Evolutionary conservation across 2,888 invertebrate species (phyloP), one percentile per base, ranked within the genome.

Genomic region (Noctua janthina): DNA sequence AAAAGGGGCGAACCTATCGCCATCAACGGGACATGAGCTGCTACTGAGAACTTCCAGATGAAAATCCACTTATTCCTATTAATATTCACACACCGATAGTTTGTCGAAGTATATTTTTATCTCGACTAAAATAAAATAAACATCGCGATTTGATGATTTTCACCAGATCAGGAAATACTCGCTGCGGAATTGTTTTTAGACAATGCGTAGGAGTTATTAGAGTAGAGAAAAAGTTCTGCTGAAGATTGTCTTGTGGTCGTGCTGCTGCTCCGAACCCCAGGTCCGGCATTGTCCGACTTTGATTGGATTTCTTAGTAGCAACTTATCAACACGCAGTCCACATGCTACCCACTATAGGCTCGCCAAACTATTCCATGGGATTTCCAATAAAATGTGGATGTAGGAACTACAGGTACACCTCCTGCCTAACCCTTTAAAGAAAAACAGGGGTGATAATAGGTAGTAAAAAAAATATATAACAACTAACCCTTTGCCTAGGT

Each of bases 121-220:
- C 67, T 75, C 59, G 8, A 35, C 17, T 29, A 59, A 56, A 62
- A 75, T 49, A 74, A 39, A 39, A 79, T 83, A 83, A 83, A 83
- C 83, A 79, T 43, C 8, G 13, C 17, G 46, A n/a, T 49, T 64
- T 43, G 20, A 64, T 69, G 79, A 75, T 83, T 75, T 79, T 83
- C 35, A 64, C n/a, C 74, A 79, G 79, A 75, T 43, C 74, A 75
- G 68, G 79, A 70, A 82, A 82, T 78, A 67, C 6, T 23, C 20
- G 17, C 4, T 15, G 7, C 17, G 59, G 15, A 69, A 39, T 66
- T 82, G 62, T 78, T 82, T 64, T 59, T 54, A 78, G 74, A 71
- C 29, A 74, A 67, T 62, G 59, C 39, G 11, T 46, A 39, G 29
- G 29, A 66, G 74, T 64, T 77, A 29, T 54, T n/a, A 11, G 7